Conservation (phyloP, 2,797 vertebrate species). For the Rhabdophis nuchalis region DNA sequence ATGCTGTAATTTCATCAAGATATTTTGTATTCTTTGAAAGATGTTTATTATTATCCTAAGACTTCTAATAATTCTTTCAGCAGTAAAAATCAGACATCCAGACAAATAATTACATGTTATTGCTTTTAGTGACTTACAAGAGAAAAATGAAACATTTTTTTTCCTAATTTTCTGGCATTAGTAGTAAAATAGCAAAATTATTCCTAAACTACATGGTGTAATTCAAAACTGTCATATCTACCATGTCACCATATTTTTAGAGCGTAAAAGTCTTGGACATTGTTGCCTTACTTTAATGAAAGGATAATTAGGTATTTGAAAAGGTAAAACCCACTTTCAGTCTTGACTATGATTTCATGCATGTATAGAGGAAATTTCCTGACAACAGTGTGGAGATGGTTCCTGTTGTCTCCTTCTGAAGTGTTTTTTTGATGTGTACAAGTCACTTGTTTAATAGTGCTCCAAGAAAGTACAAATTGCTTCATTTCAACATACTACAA, state of each 20-base stretch:
- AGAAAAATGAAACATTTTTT: neutral
- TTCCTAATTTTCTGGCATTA: neutral
- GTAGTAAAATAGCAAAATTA: neutral
- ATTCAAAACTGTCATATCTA: neutral
- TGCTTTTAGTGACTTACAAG: neutral
- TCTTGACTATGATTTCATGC: neutral
- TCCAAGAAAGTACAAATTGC: neutral
- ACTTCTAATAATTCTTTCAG: neutral
- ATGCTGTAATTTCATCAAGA: neutral
- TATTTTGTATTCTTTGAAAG: neutral
- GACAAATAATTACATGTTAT: neutral
- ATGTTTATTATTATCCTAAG: neutral
- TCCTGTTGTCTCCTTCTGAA: neutral
- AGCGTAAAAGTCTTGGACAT: neutral
- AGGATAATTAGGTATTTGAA: neutral
- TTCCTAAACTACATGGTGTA: neutral
- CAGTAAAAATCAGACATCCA: neutral
- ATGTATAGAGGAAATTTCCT: neutral
- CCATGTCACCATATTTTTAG: neutral
- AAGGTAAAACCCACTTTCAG: neutral
- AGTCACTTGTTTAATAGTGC: conserved; percentile 19
- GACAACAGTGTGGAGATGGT: neutral
- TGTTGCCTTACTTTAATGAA: neutral
- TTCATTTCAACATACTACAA: neutral
- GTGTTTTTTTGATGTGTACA: neutral